phyloP scores from a whole-genome alignment of 2,797 vertebrate genomes.

The Falco biarmicus region DNA sequence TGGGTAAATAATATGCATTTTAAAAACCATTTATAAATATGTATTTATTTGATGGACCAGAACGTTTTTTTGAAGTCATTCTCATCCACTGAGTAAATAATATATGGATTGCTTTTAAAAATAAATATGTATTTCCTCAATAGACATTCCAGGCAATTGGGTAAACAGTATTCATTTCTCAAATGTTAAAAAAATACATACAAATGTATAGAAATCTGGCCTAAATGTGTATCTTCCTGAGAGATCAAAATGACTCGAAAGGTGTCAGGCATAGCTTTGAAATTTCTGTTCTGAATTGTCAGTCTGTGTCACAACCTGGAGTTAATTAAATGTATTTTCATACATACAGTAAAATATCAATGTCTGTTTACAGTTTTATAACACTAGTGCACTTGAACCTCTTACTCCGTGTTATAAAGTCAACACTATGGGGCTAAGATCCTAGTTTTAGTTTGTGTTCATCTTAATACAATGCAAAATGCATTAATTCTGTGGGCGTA shows the following conservation, averaged over 20 bases:
- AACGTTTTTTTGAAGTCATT: conserved; percentile 66
- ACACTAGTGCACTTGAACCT: background rate
- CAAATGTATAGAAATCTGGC: conserved; percentile 19
- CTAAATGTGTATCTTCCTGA: conserved; percentile 9
- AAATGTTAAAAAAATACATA: conserved; percentile 29
- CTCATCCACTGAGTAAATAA: conserved; percentile 72
- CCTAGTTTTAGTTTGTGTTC: background rate
- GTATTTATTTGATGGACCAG: conserved; percentile 73
- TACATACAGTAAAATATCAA: background rate
- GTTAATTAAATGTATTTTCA: conserved; percentile 38
- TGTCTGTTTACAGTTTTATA: conserved; percentile 14
- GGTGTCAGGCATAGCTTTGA: conserved; percentile 44
- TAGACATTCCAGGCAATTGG: conserved; percentile 51
- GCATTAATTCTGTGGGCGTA: background rate
- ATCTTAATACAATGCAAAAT: background rate
- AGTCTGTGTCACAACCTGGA: conserved; percentile 38
- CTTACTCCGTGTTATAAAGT: background rate
- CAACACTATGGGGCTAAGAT: background rate
- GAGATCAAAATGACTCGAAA: conserved; percentile 18
- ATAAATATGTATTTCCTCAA: conserved; percentile 69
- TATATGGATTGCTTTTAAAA: conserved; percentile 71
- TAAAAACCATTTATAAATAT: conserved; percentile 73
- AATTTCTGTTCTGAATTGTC: conserved; percentile 40
- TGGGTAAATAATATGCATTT: conserved; percentile 69
- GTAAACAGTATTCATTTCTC: conserved; percentile 65